Conservation (phyloP, 1,140 invertebrate genomes). For the Matsumurasca onukii region DNA sequence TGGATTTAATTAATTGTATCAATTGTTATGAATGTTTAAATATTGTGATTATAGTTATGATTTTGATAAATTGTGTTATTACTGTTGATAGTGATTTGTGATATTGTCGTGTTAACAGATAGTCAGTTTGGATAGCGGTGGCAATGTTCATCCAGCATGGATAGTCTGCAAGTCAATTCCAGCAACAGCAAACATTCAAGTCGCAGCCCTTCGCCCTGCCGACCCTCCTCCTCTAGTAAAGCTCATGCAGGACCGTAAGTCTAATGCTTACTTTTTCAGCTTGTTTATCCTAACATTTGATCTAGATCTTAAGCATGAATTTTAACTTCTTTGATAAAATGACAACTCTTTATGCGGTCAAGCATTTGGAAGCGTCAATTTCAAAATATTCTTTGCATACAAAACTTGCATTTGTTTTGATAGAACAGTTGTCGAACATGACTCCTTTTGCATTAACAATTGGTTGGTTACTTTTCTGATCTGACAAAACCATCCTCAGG, state of each 20-base stretch:
- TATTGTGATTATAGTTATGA: no score
- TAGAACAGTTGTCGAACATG: not conserved
- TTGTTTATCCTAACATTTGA: not conserved
- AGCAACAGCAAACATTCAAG: conserved; percentile 17
- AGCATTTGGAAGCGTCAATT: not conserved
- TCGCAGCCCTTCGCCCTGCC: conserved; percentile 21
- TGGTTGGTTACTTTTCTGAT: no score
- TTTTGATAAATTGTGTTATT: no score
- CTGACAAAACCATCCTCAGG: no score
- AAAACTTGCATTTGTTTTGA: not conserved
- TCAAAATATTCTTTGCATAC: not conserved
- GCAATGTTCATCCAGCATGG: not conserved
- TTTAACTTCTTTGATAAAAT: not conserved
- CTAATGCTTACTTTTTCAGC: not conserved
- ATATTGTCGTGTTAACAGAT: no score
- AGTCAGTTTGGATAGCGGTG: not conserved
- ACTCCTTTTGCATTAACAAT: not conserved
- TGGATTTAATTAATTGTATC: no score
- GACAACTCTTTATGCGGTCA: not conserved
- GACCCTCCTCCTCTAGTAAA: not conserved
- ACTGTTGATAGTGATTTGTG: no score
- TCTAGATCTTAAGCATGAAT: not conserved
- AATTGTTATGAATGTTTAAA: no score
- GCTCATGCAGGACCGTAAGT: conserved; percentile 23
- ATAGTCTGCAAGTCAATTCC: conserved; percentile 5